Percentiles rank a stretch among this genome's conserved stretches.
These are phyloP conservation scores for Melanostoma scalare DNA, from an alignment of 2,888 invertebrate species.

Conservation along the genomic window DNA sequence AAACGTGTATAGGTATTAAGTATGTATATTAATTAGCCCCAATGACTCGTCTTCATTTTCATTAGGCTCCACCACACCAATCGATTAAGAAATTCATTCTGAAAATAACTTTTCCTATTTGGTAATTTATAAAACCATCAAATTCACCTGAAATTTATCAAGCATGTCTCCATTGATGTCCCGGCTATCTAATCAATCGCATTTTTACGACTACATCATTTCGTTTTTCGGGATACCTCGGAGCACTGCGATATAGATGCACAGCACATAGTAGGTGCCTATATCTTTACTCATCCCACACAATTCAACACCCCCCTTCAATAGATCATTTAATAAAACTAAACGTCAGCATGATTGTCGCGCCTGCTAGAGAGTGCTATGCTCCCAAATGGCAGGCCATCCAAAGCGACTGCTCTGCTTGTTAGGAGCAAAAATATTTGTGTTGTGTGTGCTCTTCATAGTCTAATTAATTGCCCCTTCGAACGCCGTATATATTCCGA, in stretches of 20 bases:
- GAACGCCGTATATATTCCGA: background rate
- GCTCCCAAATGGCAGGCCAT: background rate
- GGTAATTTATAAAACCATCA: constrained; percentile 34
- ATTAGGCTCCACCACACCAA: background rate
- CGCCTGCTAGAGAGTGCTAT: constrained; percentile 1
- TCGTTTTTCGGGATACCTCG: constrained; percentile 8
- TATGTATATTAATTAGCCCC: too few relatives aligned
- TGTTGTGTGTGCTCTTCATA: constrained; percentile 26
- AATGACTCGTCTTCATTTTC: too few relatives aligned
- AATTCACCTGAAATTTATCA: constrained; percentile 71
- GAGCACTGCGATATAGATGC: too few relatives aligned
- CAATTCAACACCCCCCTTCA: constrained; percentile 56
- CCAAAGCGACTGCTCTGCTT: background rate
- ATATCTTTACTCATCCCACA: constrained; percentile 50
- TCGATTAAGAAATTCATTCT: constrained; percentile 49
- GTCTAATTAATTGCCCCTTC: constrained; percentile 58
- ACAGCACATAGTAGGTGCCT: constrained; percentile 7
- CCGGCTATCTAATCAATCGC: constrained; percentile 59
- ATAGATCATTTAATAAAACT: constrained; percentile 70
- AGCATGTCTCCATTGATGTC: constrained; percentile 26
- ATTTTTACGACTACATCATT: constrained; percentile 64
- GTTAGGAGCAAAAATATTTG: constrained; percentile 22
- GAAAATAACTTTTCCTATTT: constrained; percentile 28
- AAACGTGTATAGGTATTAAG: too few relatives aligned
- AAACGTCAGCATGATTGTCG: constrained; percentile 63